These are phyloP conservation scores for Steinernema carpocapsae DNA, from an alignment of 2,888 invertebrate species.

Conservation along the genomic window DNA sequence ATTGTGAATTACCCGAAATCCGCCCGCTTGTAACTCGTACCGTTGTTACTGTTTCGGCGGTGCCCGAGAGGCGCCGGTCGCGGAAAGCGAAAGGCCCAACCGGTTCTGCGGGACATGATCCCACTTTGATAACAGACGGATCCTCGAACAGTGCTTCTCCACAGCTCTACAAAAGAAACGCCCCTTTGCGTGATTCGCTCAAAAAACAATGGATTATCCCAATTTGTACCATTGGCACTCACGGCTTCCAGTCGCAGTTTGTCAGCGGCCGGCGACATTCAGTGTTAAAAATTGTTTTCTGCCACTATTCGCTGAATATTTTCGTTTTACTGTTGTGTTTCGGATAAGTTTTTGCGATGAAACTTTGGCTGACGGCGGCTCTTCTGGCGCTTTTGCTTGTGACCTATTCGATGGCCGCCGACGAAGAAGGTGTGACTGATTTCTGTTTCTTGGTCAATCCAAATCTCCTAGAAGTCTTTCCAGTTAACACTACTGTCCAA, in stretches of 20 bases:
- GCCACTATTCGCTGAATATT: background rate
- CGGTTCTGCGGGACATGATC: constrained; percentile 17
- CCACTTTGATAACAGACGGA: constrained; percentile 18
- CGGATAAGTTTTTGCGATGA: background rate
- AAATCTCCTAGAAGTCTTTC: background rate
- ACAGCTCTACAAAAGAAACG: background rate
- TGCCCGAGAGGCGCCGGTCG: background rate
- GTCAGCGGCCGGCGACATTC: background rate
- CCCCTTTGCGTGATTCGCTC: constrained; percentile 10
- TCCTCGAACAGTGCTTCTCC: background rate
- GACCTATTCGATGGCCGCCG: background rate
- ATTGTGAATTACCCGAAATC: background rate
- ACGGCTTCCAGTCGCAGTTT: background rate
- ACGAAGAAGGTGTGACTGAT: background rate
- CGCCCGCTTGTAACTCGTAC: no score
- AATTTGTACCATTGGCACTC: constrained; percentile 19
- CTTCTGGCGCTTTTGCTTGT: background rate
- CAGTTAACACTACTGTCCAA: background rate
- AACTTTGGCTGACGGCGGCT: background rate
- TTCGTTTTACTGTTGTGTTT: background rate
- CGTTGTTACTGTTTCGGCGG: background rate
- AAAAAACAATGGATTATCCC: constrained; percentile 32
- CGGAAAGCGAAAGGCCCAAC: constrained; percentile 72
- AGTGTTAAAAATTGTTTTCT: constrained; percentile 3
- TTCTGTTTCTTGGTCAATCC: no score